phyloP scores from a whole-genome alignment of 2,113 vertebrate species.

The Ptilorrhoa leucosticta region DNA sequence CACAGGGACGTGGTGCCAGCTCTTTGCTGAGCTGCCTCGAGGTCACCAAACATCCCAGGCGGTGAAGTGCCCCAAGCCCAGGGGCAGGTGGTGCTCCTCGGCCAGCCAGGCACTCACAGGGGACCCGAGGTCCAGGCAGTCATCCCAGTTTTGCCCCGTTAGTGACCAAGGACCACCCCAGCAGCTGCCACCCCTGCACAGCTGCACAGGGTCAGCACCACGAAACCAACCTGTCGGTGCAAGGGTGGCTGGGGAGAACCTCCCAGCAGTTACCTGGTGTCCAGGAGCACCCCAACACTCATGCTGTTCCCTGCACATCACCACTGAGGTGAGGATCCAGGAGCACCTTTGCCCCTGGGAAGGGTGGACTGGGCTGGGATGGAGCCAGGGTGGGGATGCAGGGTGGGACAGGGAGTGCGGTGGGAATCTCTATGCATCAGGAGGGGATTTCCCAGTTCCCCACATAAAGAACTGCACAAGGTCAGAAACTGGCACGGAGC shows the following conservation, averaged over 20 bases:
- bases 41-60: background rate
- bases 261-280: fast-evolving
- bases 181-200: background rate
- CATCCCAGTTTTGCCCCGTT: background rate
- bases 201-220: fast-evolving
- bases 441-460: background rate
- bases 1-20: fast-evolving
- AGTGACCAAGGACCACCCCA: background rate
- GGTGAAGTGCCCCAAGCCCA: background rate
- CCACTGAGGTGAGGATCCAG: background rate
- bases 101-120: background rate
- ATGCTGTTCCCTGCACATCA: fast-evolving
- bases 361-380: background rate
- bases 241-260: background rate
- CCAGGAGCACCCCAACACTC: fast-evolving
- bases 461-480: background rate
- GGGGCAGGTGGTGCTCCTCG: background rate
- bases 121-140: fast-evolving
- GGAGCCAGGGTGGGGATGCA: background rate
- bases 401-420: background rate
- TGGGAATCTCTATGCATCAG: fast-evolving
- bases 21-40: background rate
- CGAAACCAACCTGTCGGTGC: no score
- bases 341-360: background rate
- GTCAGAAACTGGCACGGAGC: background rate